Conservation (phyloP, 1,140 invertebrate genomes). For the Penaeus chinensis region DNA sequence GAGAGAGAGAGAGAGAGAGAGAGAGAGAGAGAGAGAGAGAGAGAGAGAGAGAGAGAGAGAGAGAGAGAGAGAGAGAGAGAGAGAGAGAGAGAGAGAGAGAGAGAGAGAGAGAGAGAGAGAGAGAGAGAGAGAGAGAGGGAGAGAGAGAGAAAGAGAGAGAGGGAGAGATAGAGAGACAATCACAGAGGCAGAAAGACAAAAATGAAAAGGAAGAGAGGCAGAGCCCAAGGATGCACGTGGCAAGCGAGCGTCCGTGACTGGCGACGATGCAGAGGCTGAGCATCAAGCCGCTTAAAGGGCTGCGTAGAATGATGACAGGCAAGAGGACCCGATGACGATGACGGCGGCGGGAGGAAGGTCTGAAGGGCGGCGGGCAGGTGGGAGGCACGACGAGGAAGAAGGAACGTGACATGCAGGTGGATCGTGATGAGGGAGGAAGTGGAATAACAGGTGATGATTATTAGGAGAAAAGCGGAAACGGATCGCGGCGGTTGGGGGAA, state of each 20-base stretch:
- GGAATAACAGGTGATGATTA: too few relatives aligned
- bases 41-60: not conserved
- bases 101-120: too few relatives aligned
- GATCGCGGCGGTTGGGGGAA: too few relatives aligned
- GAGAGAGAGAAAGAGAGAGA: not conserved
- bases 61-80: not conserved
- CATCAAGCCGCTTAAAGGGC: not conserved
- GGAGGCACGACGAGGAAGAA: not conserved
- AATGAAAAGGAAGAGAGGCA: not conserved
- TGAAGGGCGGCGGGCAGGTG: not conserved
- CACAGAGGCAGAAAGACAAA: not conserved
- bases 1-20: not conserved
- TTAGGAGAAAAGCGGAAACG: too few relatives aligned
- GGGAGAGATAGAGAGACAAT: not conserved
- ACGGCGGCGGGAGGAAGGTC: not conserved
- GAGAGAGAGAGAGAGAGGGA: not conserved
- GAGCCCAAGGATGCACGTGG: not conserved
- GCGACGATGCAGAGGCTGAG: too few relatives aligned
- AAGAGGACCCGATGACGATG: not conserved
- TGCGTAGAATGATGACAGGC: not conserved
- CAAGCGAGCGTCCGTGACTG: too few relatives aligned
- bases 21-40: not conserved
- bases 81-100: not conserved
- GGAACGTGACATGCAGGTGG: slow-evolving; percentile 1
- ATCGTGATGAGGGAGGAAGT: too few relatives aligned